phyloP scores from a whole-genome alignment of 2,888 invertebrate genomes.

The Congeria kusceri region DNA sequence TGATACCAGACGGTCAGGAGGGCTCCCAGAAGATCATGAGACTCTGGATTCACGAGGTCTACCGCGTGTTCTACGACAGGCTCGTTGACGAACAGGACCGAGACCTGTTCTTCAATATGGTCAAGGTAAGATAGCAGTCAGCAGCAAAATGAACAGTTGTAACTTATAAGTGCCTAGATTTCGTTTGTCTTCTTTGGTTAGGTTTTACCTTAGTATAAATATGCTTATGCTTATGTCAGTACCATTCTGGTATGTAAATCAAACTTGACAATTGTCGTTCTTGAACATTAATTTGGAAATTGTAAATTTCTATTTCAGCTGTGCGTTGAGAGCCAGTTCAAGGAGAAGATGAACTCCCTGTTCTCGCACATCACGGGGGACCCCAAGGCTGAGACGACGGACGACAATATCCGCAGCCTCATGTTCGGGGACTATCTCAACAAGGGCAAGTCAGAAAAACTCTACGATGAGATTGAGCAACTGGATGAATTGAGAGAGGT shows the following conservation, averaged over 20 bases:
- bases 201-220: too few species aligned
- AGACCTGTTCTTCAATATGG: slow-evolving; percentile 81
- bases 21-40: slow-evolving; percentile 81
- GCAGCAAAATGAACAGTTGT: too few species aligned
- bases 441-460: slow-evolving; percentile 77
- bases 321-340: slow-evolving; percentile 82
- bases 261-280: too few species aligned
- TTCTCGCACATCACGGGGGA: slow-evolving; percentile 80
- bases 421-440: slow-evolving; percentile 84
- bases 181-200: too few species aligned
- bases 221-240: too few species aligned
- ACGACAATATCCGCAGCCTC: slow-evolving; percentile 83
- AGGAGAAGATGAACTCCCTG: slow-evolving; percentile 82
- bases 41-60: slow-evolving; percentile 85
- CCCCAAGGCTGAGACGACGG: slow-evolving; percentile 78
- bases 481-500: slow-evolving; percentile 81
- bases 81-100: slow-evolving; percentile 82
- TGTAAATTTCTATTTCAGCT: slow-evolving; percentile 60
- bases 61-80: slow-evolving; percentile 85
- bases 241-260: too few species aligned
- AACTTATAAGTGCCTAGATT: too few species aligned
- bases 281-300: background rate
- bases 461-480: slow-evolving; percentile 83
- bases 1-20: slow-evolving; percentile 75
- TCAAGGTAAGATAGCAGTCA: slow-evolving; percentile 76